Evolutionary conservation across 2,113 vertebrate genomes (phyloP).

Genomic region (Urocitellus parryii): DNA sequence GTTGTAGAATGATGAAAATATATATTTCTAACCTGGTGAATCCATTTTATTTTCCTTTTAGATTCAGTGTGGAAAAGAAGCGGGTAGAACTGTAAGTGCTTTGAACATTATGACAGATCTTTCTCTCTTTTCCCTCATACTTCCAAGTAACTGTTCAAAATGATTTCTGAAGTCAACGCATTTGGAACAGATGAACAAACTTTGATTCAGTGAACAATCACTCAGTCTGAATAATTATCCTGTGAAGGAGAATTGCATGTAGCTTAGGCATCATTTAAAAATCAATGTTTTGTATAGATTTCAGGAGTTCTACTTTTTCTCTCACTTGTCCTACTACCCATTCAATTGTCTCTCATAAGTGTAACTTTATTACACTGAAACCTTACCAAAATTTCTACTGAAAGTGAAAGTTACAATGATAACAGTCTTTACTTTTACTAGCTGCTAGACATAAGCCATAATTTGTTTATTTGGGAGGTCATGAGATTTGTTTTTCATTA

Average conservation of each 20-base stretch:
- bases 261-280: constrained; percentile 64
- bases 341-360: neutral
- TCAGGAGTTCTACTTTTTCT: constrained; percentile 9
- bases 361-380: neutral
- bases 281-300: constrained; percentile 64
- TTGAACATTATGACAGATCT: neutral
- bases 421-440: neutral
- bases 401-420: neutral
- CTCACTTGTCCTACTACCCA: neutral
- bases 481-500: neutral
- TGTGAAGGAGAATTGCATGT: constrained; percentile 52
- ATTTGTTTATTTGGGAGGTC: neutral
- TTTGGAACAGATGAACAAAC: constrained; percentile 63
- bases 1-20: neutral
- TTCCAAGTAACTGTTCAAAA: constrained; percentile 46
- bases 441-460: neutral
- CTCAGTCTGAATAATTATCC: constrained; percentile 58
- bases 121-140: constrained; percentile 17
- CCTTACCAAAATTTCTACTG: neutral
- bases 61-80: neutral
- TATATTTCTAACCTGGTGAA: neutral
- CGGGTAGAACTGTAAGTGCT: neutral
- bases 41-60: constrained; percentile 28
- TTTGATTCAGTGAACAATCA: constrained; percentile 62
- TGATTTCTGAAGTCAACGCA: constrained; percentile 53